Base-by-base conservation (phyloP, 1,140 invertebrate species). In the Tribolium castaneum region DNA sequence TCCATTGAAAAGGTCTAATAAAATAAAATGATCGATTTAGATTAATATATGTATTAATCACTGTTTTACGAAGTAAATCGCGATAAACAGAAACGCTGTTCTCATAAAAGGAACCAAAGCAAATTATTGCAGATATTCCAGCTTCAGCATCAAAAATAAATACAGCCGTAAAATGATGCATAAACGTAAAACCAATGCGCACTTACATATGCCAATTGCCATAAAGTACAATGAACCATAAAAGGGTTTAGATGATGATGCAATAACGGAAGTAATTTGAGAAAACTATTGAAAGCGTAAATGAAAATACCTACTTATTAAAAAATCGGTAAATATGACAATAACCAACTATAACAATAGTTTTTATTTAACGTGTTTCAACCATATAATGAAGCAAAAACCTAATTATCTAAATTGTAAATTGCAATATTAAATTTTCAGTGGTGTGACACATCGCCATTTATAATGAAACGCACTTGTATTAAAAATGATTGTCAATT, bases 1-100 rank as follows among this genome's bases (percentile, higher is more conserved):
- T 30, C 10, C 16, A 56, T 16, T 62, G 56, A 62, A 22, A 66
- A 66, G 0, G 25, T 66, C 9, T 13, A 35, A 66, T 35, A 30
- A 35, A 66, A 59, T 12, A 34, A 35, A 66, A 16, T 35, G n/a
- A 39, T 66, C 59, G 30, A 66, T 66, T 35, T 30, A 12, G 59
- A 59, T 59, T 59, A 59, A 25, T 59, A 30, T 30, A 14, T 7
- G n/a, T 25, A 30, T 66, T 66, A 30, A 14, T 35, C 59, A 14
- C n/a, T 12, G 30, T 35, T 34, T 66, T 66, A 59, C 34, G 59
- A 12, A 66, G 25, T 35, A n/a, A 66, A 66, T 66, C 10, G 14
- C 25, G 7, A 19, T 19, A 19, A 19, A 59, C 25, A 30, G 12
- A 35, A 6, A 59, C 22, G 16, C 45, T 39, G 3, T 1, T 66